phyloP scores from a whole-genome alignment of 2,888 invertebrate genomes.

The Sinhomidia bicolor region DNA sequence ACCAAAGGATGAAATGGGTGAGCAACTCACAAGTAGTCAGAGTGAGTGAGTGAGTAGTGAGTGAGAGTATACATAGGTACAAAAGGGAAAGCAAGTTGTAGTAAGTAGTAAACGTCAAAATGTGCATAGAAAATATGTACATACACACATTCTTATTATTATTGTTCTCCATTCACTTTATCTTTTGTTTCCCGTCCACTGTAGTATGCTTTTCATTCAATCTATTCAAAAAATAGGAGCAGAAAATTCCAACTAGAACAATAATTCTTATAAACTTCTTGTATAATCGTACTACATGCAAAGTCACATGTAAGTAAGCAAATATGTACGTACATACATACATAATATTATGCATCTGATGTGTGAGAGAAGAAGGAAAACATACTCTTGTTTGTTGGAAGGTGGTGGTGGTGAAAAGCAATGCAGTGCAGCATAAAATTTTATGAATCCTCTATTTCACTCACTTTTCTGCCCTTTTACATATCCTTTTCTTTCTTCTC shows the following conservation, averaged over 20 bases:
- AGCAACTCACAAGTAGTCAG: too few species aligned
- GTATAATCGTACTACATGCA: neutral
- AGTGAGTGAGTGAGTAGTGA: too few species aligned
- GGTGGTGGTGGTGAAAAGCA: slow-evolving; percentile 52
- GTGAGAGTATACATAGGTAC: too few species aligned
- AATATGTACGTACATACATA: neutral
- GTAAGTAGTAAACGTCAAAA: slow-evolving; percentile 44
- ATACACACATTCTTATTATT: neutral
- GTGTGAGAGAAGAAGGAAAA: neutral
- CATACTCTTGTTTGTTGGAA: slow-evolving; percentile 44
- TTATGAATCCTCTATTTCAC: slow-evolving; percentile 63
- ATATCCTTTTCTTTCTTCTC: neutral
- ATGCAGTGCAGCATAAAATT: slow-evolving; percentile 63
- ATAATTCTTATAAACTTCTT: slow-evolving; percentile 14
- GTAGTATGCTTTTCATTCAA: neutral
- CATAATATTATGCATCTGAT: neutral
- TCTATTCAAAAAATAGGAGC: neutral
- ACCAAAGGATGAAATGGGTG: too few species aligned
- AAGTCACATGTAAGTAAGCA: neutral
- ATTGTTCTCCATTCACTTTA: neutral
- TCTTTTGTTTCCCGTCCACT: neutral
- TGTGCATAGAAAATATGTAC: slow-evolving; percentile 30
- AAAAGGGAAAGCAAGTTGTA: too few species aligned
- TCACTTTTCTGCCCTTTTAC: slow-evolving; percentile 8
- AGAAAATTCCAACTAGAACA: neutral